Conservation (phyloP, 23 tunicate genomes). For the Halocynthia roretzi region DNA sequence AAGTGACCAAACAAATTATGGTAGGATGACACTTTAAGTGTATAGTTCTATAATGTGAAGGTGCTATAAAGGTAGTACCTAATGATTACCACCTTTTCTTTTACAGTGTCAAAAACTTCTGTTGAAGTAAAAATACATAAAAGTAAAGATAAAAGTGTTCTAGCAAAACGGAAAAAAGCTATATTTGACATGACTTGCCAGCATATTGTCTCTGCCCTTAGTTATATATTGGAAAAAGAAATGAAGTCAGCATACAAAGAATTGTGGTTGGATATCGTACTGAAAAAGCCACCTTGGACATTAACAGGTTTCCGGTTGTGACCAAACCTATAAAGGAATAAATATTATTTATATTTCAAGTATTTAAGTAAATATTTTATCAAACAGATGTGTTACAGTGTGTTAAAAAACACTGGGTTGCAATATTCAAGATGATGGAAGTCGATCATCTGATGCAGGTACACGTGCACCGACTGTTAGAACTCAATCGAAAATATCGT, state of each 20-base stretch:
- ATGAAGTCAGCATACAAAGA: conserved; percentile 37
- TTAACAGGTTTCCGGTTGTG: conserved; percentile 17
- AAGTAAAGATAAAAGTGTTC: background rate
- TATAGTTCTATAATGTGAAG: no score
- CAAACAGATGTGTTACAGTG: conserved; percentile 39
- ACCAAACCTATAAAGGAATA: no score
- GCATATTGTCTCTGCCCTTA: background rate
- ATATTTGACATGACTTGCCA: background rate
- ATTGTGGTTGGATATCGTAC: conserved; percentile 36
- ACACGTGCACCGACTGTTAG: background rate
- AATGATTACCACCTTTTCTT: no score
- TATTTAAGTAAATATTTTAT: background rate
- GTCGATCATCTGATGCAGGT: conserved; percentile 13
- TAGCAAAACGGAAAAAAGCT: background rate
- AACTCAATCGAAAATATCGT: background rate
- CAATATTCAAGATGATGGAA: conserved; percentile 36
- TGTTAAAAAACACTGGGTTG: conserved; percentile 50
- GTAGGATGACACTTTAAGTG: no score
- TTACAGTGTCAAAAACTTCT: no score
- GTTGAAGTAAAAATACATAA: no score
- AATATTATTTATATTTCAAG: no score
- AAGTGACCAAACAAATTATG: no score
- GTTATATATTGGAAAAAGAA: conserved; percentile 24
- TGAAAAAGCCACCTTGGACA: conserved; percentile 55
- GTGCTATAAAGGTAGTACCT: no score